Base-by-base conservation (phyloP, 2,888 invertebrate genomes). In the Hoplodrina blanda region DNA sequence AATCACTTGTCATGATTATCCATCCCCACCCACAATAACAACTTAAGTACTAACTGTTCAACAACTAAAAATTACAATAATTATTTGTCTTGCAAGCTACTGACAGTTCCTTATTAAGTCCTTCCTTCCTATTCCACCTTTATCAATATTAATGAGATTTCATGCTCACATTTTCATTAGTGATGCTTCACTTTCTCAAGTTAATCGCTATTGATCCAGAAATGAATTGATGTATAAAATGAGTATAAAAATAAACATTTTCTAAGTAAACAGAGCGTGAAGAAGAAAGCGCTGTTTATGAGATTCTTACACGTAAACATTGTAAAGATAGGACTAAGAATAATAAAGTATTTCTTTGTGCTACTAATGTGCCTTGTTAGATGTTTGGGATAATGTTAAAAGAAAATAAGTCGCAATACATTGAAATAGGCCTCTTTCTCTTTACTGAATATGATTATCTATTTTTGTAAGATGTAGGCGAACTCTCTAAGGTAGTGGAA, bases 261-360 rank as follows among this genome's bases (percentile, higher is more conserved):
- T 67, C 82, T 75, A 68, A 30, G 55, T 69, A 85, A 85, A 75
- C 80, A 78, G 85, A 83, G 74, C 82, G 75, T 69, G 57, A 73
- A 80, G 44, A 62, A 68, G 83, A 82, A 84, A 82, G 69, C 71
- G 67, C 19, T 75, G 70, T 69, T 78, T 81, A 76, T 70, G 54
- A 79, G 69, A 84, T 84, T 82, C 80, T 73, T 61, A 73, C 80
- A 79, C 71, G 84, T 67, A 25, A 73, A 60, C 69, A 65, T 65
- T 66, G 66, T 75, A 59, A 46, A 61, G 54, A 59, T 80, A 71
- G 53, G 63, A 46, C 25, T 44, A 20, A 57, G 54, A 19, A 55
- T 80, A 61, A 60, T 62, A 1, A 54, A 19, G 44, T 44, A 17
- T 30, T 30, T 37, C 1, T 54, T 61, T 46, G 5, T 49, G 41